phyloP scores from a whole-genome alignment of 2,888 invertebrate genomes.

The Cosmopolites sordidus region DNA sequence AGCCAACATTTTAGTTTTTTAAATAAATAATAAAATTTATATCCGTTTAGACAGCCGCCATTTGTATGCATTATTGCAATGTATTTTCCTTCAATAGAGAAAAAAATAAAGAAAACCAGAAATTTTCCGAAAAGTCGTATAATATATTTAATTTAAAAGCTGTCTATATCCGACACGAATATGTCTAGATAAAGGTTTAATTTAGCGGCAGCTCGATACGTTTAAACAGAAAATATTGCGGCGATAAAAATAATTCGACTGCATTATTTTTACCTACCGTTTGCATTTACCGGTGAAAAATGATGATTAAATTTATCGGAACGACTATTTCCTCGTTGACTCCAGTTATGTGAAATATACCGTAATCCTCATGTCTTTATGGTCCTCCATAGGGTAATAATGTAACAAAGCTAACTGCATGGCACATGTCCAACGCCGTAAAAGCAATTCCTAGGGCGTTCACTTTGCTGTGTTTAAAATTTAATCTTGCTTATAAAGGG shows the following conservation, averaged over 20 bases:
- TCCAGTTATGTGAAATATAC: conserved; percentile 34
- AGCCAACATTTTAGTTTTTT: too few species aligned
- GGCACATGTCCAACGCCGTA: conserved; percentile 28
- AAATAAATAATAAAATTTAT: too few species aligned
- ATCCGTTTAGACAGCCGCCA: too few species aligned
- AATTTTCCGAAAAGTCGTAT: not conserved
- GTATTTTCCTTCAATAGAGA: too few species aligned
- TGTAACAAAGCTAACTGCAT: conserved; percentile 32
- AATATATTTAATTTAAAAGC: not conserved
- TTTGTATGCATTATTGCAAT: too few species aligned
- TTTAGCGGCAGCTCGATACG: conserved; percentile 11
- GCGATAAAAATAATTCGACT: conserved; percentile 17
- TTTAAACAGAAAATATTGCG: conserved; percentile 17
- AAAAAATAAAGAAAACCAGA: too few species aligned
- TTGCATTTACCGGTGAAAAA: conserved; percentile 34
- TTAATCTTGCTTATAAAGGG: conserved; percentile 29
- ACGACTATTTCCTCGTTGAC: conserved; percentile 26
- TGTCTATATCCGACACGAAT: not conserved
- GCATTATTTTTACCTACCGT: conserved; percentile 27
- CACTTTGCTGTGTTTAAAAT: conserved; percentile 27
- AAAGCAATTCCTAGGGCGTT: conserved; percentile 27
- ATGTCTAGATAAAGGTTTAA: conserved; percentile 8
- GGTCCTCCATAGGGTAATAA: conserved; percentile 40
- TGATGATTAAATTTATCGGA: conserved; percentile 39
- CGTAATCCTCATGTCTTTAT: conserved; percentile 41